These are phyloP conservation scores for Rhopalosiphum padi DNA, from an alignment of 1,140 invertebrate genomes.

Conservation along the genomic window DNA sequence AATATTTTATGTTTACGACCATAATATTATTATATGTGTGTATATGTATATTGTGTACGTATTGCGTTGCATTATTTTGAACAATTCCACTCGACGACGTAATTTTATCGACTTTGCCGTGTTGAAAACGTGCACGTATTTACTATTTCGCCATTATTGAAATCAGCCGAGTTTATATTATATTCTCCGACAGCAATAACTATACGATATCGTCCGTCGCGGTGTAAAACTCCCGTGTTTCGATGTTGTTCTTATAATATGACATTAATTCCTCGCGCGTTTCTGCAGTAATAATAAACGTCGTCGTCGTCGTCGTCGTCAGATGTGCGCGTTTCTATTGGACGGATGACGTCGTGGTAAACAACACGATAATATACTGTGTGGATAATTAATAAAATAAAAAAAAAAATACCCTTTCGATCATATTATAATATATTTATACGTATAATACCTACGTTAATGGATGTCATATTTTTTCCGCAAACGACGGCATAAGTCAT, in stretches of 20 bases:
- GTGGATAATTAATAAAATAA: background rate
- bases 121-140: background rate
- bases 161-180: background rate
- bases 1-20: background rate
- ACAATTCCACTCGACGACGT: background rate
- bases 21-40: background rate
- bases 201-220: background rate
- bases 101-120: background rate
- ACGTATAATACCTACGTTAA: background rate
- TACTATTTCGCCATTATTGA: background rate
- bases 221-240: background rate
- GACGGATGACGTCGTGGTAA: background rate
- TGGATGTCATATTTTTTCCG: too few species aligned
- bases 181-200: background rate
- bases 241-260: background rate
- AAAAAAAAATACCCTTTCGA: background rate
- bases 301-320: background rate
- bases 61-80: background rate
- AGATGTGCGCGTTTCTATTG: background rate
- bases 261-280: background rate
- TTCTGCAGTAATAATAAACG: background rate
- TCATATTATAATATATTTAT: background rate
- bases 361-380: background rate
- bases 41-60: background rate
- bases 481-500: background rate